phyloP scores from a whole-genome alignment of 2,113 vertebrate genomes.

The Ondatra zibethicus region DNA sequence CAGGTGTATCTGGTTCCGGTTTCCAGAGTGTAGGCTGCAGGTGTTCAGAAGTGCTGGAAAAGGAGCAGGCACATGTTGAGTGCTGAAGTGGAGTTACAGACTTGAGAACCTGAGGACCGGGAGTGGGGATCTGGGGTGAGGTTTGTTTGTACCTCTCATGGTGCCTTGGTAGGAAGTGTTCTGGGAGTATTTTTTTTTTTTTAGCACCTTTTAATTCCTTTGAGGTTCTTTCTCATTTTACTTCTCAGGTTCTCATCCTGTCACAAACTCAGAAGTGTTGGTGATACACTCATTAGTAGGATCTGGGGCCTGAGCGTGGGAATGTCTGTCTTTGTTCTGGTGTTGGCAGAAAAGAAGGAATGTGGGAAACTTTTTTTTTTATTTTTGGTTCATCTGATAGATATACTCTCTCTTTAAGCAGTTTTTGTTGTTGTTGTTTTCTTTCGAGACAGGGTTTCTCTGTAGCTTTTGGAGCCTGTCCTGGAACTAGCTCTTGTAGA shows the following conservation, averaged over 20 bases:
- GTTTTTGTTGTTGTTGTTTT: too few species aligned
- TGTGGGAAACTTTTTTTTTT: not conserved
- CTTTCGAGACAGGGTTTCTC: too few species aligned
- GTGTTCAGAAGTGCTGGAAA: not conserved
- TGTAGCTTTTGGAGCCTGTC: too few species aligned
- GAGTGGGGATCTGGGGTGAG: not conserved
- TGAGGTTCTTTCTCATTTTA: not conserved
- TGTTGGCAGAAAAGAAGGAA: not conserved
- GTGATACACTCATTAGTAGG: not conserved
- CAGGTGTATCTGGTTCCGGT: not conserved
- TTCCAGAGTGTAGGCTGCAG: not conserved
- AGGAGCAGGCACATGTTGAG: not conserved
- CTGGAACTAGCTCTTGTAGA: too few species aligned
- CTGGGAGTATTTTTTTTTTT: not conserved
- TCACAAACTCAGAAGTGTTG: not conserved
- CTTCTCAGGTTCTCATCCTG: not conserved
- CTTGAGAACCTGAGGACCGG: not conserved
- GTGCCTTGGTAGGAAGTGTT: not conserved
- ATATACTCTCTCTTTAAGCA: not conserved
- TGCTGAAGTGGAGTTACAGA: not conserved
- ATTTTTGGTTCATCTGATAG: constrained; percentile 24
- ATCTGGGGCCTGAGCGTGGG: not conserved
- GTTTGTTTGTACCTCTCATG: constrained; percentile 2
- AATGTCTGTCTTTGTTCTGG: not conserved
- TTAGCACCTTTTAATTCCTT: not conserved